Percentiles rank a stretch among this genome's conserved stretches.
Evolutionary conservation across 2,888 invertebrate genomes (phyloP).

Genomic region (Cerastis leucographa): DNA sequence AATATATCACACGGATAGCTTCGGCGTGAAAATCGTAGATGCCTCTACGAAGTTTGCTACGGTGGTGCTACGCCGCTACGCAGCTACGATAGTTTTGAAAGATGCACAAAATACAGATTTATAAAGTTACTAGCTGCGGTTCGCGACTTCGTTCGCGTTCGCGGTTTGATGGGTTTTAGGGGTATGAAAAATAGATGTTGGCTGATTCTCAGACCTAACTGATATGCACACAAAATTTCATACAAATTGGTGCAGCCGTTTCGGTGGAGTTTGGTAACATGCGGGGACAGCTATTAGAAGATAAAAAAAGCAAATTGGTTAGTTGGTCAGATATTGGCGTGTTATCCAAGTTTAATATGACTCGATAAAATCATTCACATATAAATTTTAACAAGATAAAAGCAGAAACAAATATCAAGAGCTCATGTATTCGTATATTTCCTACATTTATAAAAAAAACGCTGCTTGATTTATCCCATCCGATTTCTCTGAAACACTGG

Average conservation of each 20-base stretch:
- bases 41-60: conserved; percentile 45
- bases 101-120: conserved; percentile 6
- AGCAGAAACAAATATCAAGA: not conserved
- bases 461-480: not conserved
- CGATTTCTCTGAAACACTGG: not conserved
- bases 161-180: no score
- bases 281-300: not conserved
- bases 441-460: not conserved
- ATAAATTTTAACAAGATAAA: not conserved
- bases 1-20: not conserved
- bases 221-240: no score
- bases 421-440: not conserved
- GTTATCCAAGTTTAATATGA: not conserved
- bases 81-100: conserved; percentile 17
- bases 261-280: no score
- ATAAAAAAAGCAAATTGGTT: not conserved
- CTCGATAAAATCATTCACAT: not conserved
- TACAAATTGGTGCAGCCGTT: no score
- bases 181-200: no score
- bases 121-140: no score
- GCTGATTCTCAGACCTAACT: no score
- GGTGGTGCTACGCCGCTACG: conserved; percentile 40
- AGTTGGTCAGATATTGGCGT: not conserved
- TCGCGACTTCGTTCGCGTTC: no score
- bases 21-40: conserved; percentile 13